Conservation (phyloP, 92 coral and sea anemone genomes). For the Nematostella vectensis region DNA sequence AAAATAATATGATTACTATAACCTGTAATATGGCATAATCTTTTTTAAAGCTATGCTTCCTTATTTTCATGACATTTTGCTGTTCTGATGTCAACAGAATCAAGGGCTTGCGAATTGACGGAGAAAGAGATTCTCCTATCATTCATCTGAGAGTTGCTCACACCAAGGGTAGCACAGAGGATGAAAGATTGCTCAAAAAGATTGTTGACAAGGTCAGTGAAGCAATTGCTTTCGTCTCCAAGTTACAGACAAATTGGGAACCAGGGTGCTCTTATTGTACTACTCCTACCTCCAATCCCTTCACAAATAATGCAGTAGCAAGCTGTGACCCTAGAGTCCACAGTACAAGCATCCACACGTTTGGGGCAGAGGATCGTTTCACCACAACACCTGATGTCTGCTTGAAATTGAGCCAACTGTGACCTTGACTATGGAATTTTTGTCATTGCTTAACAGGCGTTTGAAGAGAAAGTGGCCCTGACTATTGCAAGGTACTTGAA, state of each 20-base stretch:
- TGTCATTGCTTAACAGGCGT: conserved; percentile 40
- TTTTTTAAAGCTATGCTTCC: neutral
- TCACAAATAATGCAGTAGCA: too few species aligned
- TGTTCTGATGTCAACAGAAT: conserved; percentile 25
- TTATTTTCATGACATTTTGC: neutral
- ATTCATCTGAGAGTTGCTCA: conserved; percentile 64
- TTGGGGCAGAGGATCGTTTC: too few species aligned
- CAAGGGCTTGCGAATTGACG: conserved; percentile 55
- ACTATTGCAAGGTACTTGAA: conserved; percentile 90
- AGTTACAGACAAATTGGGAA: neutral
- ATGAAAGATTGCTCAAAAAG: conserved; percentile 55
- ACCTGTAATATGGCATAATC: too few species aligned
- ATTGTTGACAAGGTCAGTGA: conserved; percentile 69
- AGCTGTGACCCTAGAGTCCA: too few species aligned
- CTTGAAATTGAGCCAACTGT: too few species aligned
- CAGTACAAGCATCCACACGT: too few species aligned
- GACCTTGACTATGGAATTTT: too few species aligned
- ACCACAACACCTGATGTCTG: too few species aligned
- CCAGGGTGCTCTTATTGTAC: too few species aligned
- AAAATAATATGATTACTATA: too few species aligned
- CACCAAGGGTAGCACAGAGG: conserved; percentile 44
- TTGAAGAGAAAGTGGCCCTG: conserved; percentile 66
- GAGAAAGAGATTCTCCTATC: conserved; percentile 69
- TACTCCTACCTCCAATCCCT: too few species aligned
- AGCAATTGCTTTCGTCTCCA: too few species aligned